phyloP scores from a whole-genome alignment of 2,888 invertebrate genomes.

The Cerastis rubricosa region DNA sequence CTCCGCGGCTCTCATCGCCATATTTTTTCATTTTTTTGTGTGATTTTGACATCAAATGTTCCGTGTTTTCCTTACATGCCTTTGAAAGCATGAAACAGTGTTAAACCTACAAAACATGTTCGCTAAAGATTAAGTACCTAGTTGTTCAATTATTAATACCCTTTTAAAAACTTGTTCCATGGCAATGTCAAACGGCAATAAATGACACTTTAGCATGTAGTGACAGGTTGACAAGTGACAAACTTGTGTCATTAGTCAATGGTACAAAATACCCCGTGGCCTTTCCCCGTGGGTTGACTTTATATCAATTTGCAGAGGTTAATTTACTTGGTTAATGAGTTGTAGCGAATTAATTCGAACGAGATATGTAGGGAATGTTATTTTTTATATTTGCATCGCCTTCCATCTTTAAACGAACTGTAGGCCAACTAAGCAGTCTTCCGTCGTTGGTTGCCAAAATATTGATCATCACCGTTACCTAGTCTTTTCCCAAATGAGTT shows the following conservation, averaged over 20 bases:
- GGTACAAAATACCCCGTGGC: conserved; percentile 11
- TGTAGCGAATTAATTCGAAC: conserved; percentile 21
- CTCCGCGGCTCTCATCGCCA: too few relatives aligned
- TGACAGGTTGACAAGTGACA: conserved; percentile 23
- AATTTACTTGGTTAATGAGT: conserved; percentile 22
- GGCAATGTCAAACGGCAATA: neutral
- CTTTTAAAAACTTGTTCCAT: conserved; percentile 13
- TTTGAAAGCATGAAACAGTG: neutral
- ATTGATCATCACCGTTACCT: neutral
- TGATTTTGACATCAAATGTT: neutral
- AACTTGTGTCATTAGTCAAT: conserved; percentile 13
- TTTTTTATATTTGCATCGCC: neutral
- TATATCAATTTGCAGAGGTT: conserved; percentile 28
- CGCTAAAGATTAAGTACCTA: conserved; percentile 1
- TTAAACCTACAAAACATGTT: neutral
- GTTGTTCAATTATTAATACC: neutral
- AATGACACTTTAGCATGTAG: neutral
- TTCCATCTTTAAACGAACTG: neutral
- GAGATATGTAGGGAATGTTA: neutral
- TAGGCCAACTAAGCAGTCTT: too few relatives aligned
- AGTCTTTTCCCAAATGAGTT: neutral
- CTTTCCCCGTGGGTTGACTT: conserved; percentile 18
- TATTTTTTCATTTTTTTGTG: too few relatives aligned
- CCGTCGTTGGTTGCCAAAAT: neutral
- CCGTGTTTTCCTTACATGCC: neutral